Conservation (phyloP, 2,113 vertebrate genomes). For the Colaptes auratus region DNA sequence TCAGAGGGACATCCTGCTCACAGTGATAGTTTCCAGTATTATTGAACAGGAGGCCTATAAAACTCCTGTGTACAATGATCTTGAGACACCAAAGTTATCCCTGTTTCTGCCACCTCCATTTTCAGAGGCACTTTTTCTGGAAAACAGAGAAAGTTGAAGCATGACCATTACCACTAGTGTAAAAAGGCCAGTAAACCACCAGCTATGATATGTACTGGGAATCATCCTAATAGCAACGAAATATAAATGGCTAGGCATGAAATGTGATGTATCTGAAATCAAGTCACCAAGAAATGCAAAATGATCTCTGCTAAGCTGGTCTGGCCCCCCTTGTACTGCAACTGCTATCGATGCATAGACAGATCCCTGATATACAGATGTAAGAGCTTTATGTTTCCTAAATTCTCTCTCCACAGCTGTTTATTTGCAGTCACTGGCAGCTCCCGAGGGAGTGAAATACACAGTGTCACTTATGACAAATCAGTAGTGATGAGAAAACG, state of each 20-base stretch:
- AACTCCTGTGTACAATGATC: not conserved
- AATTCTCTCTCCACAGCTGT: not conserved
- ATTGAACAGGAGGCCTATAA: not conserved
- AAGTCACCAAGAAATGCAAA: not conserved
- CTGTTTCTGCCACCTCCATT: not conserved
- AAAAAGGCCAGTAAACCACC: not conserved
- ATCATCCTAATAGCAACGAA: not conserved
- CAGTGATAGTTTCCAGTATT: not conserved
- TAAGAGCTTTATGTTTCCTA: rapidly evolving
- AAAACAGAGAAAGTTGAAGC: not conserved
- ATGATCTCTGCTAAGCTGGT: not conserved
- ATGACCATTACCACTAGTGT: not conserved
- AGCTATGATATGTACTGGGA: not conserved
- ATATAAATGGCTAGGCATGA: not conserved
- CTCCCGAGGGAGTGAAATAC: not conserved
- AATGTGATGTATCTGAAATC: not conserved
- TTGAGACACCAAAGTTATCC: not conserved
- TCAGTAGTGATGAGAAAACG: not conserved
- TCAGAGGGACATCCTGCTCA: not conserved
- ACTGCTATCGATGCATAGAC: not conserved
- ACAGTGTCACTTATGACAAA: not conserved
- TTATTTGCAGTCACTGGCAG: not conserved
- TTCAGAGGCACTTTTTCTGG: not conserved
- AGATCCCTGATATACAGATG: not conserved
- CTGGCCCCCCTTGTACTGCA: not conserved